Conservation (phyloP, 30 jellyfish, hydroid and myxozoan genomes). For the Sanderia malayensis region DNA sequence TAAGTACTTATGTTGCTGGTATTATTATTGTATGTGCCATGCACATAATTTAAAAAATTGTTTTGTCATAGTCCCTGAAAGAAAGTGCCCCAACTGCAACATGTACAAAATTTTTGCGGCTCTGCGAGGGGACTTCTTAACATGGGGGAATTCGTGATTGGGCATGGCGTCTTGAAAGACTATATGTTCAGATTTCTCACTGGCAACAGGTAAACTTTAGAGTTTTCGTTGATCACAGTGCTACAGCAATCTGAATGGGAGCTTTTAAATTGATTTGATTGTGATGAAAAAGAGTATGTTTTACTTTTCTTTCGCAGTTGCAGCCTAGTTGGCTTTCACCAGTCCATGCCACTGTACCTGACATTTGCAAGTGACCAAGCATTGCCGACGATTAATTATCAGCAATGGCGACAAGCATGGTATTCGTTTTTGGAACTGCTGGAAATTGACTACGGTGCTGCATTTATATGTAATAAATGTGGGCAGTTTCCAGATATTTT, state of each 20-base stretch:
- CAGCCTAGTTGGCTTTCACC: constrained; percentile 14
- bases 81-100: neutral
- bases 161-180: constrained; percentile 6
- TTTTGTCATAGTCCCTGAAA: neutral
- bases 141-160: constrained; percentile 5
- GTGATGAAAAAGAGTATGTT: neutral
- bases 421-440: constrained; percentile 19
- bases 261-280: neutral
- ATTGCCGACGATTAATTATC: constrained; percentile 2
- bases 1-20: neutral
- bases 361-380: constrained; percentile 4
- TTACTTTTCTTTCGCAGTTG: neutral
- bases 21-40: neutral
- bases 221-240: neutral
- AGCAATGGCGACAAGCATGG: constrained; percentile 29
- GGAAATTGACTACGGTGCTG: constrained; percentile 9
- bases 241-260: neutral
- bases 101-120: neutral
- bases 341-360: constrained; percentile 8
- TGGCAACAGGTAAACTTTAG: constrained; percentile 12
- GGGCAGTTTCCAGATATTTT: neutral
- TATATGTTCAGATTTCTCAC: neutral
- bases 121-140: neutral
- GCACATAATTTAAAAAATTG: no score
- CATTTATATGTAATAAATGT: neutral